Evolutionary conservation across 2,797 vertebrate genomes (phyloP).

Genomic region (Eospalax fontanierii): DNA sequence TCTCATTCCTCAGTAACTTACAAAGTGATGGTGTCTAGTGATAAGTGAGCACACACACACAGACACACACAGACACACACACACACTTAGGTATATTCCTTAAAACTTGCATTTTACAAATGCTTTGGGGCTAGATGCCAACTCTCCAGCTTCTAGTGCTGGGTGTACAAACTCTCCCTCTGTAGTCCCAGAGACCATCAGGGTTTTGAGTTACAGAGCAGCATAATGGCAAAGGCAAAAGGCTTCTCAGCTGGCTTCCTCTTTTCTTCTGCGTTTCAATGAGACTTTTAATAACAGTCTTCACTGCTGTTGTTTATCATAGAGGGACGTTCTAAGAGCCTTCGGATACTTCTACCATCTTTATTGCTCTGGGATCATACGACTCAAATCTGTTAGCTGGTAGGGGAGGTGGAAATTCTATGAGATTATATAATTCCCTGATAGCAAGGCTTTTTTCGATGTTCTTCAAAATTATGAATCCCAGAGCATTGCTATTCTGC

Average conservation of each 20-base stretch:
- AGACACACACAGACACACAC: neutral
- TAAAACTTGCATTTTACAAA: neutral
- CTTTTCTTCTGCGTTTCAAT: neutral
- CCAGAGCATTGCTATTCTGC: neutral
- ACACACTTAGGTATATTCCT: neutral
- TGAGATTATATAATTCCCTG: neutral
- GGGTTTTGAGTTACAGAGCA: neutral
- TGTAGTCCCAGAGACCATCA: neutral
- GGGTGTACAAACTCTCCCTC: neutral
- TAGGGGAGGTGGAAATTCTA: neutral
- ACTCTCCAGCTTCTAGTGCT: neutral
- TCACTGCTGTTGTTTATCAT: neutral
- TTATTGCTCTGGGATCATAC: conserved; percentile 6
- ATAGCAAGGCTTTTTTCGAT: conserved; percentile 11
- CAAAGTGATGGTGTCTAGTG: neutral
- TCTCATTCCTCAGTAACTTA: neutral
- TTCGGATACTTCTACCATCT: neutral
- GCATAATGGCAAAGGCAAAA: neutral
- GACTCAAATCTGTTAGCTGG: neutral
- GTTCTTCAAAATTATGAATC: neutral
- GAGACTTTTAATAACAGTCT: neutral
- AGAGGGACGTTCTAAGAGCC: neutral
- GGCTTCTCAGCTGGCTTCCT: neutral
- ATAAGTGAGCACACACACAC: neutral
- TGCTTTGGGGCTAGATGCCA: neutral